Percentiles rank a stretch among this genome's conserved stretches.
These are phyloP conservation scores for Myripristis murdjan DNA, from an alignment of 2,797 vertebrate genomes.

Conservation along the genomic window DNA sequence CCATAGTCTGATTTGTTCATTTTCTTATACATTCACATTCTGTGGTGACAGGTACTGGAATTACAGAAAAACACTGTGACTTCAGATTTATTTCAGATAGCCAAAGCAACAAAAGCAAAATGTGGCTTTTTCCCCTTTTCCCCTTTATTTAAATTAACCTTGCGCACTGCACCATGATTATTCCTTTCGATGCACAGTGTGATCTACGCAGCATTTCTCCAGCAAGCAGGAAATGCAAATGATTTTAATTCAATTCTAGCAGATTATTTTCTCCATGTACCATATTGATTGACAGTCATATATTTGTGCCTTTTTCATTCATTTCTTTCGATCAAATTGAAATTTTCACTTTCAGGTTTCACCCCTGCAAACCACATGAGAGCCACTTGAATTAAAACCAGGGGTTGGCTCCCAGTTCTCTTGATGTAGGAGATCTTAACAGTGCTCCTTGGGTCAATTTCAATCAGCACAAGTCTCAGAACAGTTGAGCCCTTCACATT, in stretches of 20 bases:
- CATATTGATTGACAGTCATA: slow-evolving; percentile 64
- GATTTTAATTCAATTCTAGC: slow-evolving; percentile 39
- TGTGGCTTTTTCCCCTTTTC: slow-evolving; percentile 6
- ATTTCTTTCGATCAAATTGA: slow-evolving; percentile 61
- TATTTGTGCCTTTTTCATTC: slow-evolving; percentile 51
- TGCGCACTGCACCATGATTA: slow-evolving; percentile 40
- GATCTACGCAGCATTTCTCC: slow-evolving; percentile 48
- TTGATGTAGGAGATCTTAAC: slow-evolving; percentile 62
- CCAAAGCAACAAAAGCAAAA: slow-evolving; percentile 16
- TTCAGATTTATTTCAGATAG: slow-evolving; percentile 22
- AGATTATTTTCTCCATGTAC: slow-evolving; percentile 43
- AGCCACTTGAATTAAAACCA: slow-evolving; percentile 72
- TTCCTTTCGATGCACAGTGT: slow-evolving; percentile 31
- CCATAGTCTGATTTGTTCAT: no score
- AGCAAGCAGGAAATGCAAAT: slow-evolving; percentile 60
- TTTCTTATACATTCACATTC: no score
- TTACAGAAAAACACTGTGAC: slow-evolving; percentile 2
- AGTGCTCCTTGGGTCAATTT: slow-evolving; percentile 67
- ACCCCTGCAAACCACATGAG: slow-evolving; percentile 59
- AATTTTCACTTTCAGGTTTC: slow-evolving; percentile 56
- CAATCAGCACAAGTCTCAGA: slow-evolving; percentile 63
- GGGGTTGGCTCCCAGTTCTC: slow-evolving; percentile 49
- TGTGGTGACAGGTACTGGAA: no score
- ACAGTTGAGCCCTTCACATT: slow-evolving; percentile 47
- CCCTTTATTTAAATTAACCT: slow-evolving; percentile 43